Evolutionary conservation across 2,113 vertebrate species (phyloP), one percentile per base, ranked within the genome.

Genomic region (Apodemus sylvaticus): DNA sequence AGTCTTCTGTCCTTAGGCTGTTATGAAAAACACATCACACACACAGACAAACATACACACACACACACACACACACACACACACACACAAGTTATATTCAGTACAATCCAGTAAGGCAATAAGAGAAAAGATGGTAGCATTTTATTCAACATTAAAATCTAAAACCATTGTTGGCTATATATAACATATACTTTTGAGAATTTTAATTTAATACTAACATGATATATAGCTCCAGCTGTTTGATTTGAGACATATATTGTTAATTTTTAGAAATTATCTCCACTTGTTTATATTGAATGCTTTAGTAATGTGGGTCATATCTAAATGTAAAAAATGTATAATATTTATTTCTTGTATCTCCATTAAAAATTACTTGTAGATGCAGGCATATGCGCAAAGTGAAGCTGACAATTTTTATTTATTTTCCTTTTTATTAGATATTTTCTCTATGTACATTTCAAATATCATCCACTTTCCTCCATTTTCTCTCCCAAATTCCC

Each of bases 1-100:
- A 97, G 95, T 95, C 96, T 98, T 98, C 97, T 97, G 97, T 98
- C 95, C 98, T 97, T 96, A 97, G 77, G 83, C 94, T 91, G 86
- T 97, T 98, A 34, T 51, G 64, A 62, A 86, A 97, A 74, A 82
- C 34, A 97, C 26, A 97, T 76, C 92, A 95, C 8, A 73, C 70
- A 39, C 19, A 73, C 36, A 39, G 7, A 39, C 36, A 73, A 36
- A 39, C 70, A 71, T 16, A 71, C 36, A 39, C 68, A n/a, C 70
- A 39, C 36, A 39, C 36, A 71, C 36, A n/a, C 66, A 34, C 66
- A 66, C 34, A 70, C 34, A 71, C 34, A 31, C 64, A 68, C 34
- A 70, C 34, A 71, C 16, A 71, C 5, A 12, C 58, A 60, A 60
- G 60, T 66, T 96, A 79, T 39, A 42, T 36, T 77, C 5, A 74